Evolutionary conservation across 1,140 invertebrate species (phyloP).

Genomic region (Hestina assimilis): DNA sequence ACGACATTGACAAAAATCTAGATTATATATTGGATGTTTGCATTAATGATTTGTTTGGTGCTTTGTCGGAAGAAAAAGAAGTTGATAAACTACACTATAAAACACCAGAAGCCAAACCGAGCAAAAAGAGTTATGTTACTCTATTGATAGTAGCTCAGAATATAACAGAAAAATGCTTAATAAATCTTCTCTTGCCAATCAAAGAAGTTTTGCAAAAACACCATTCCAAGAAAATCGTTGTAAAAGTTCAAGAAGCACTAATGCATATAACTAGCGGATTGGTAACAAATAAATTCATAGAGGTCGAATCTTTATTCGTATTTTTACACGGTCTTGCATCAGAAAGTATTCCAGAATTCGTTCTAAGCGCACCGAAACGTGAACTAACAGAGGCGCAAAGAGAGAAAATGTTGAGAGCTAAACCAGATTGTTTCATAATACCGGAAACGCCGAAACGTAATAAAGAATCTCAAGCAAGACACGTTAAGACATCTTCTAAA

Average conservation of each 20-base stretch:
- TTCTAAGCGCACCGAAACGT: conserved; percentile 78
- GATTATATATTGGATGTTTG: conserved; percentile 90
- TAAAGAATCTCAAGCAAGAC: conserved; percentile 80
- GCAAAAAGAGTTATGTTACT: conserved; percentile 93
- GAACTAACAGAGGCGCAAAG: conserved; percentile 76
- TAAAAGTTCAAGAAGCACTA: conserved; percentile 90
- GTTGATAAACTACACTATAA: conserved; percentile 90
- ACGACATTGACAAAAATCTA: conserved; percentile 89
- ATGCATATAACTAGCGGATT: conserved; percentile 88
- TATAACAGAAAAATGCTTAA: conserved; percentile 86
- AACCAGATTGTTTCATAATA: conserved; percentile 85
- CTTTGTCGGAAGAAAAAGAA: conserved; percentile 94
- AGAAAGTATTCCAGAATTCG: conserved; percentile 86
- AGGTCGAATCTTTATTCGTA: conserved; percentile 84
- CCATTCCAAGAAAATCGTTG: conserved; percentile 88
- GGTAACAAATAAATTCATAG: conserved; percentile 87
- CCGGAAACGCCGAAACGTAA: conserved; percentile 82
- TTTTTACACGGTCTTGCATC: conserved; percentile 90
- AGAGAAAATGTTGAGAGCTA: conserved; percentile 72
- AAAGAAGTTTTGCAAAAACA: conserved; percentile 88
- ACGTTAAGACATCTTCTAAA: conserved; percentile 82
- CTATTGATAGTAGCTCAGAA: conserved; percentile 89
- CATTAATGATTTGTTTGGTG: conserved; percentile 92
- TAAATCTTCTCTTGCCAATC: conserved; percentile 89
- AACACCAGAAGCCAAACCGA: conserved; percentile 86